Conservation (phyloP, 2,113 vertebrate genomes). For the Zootoca vivipara region DNA sequence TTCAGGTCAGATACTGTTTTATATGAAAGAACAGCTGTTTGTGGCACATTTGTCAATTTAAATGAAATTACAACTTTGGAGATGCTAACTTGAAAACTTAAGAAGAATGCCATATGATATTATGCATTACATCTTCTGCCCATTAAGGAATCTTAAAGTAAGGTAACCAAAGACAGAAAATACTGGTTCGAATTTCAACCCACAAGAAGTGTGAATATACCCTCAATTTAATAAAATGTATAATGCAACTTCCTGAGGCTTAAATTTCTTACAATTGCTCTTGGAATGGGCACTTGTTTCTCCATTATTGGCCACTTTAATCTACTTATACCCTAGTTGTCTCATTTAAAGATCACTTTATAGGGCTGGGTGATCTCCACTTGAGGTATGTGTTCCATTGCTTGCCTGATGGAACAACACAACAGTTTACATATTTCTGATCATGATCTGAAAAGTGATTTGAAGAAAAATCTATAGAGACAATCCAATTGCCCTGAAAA, state of each 20-base stretch:
- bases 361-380: conserved; percentile 76
- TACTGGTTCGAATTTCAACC: conserved; percentile 92
- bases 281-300: conserved; percentile 89
- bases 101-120: conserved; percentile 85
- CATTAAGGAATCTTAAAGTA: conserved; percentile 93
- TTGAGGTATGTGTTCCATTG: conserved; percentile 77
- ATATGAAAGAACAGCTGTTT: conserved; percentile 83
- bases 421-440: conserved; percentile 93
- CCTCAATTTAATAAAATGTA: conserved; percentile 97
- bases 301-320: conserved; percentile 92
- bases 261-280: conserved; percentile 92
- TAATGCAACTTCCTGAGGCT: conserved; percentile 95
- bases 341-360: conserved; percentile 88
- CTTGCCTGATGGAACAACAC: conserved; percentile 80
- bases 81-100: conserved; percentile 88
- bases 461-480: conserved; percentile 93
- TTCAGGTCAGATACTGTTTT: conserved; percentile 81
- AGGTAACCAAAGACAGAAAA: conserved; percentile 95
- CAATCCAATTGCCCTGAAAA: conserved; percentile 92
- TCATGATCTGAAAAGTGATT: conserved; percentile 89
- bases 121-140: conserved; percentile 84
- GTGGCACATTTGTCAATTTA: conserved; percentile 89
- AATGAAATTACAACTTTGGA: conserved; percentile 93
- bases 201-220: conserved; percentile 93
- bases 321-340: conserved; percentile 85